phyloP scores from a whole-genome alignment of 2,888 invertebrate species.

The Boloria euphrosyne region DNA sequence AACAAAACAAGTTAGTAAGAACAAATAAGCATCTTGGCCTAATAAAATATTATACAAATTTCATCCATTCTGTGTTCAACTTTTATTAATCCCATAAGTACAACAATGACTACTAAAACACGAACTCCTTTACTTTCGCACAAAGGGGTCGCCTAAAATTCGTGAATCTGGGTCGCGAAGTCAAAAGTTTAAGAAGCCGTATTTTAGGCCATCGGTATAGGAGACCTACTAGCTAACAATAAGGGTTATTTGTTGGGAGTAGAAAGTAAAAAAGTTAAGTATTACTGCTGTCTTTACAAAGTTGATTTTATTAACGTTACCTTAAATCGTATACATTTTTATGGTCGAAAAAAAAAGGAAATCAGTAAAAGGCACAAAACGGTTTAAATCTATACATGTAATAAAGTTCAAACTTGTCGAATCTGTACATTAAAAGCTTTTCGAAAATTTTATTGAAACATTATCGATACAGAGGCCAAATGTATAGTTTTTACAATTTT shows the following conservation, averaged over 20 bases:
- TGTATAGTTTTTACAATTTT: no score
- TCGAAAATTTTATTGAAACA: no score
- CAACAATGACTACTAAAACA: constrained; percentile 15
- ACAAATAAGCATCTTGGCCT: neutral
- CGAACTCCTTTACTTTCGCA: neutral
- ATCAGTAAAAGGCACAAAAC: no score
- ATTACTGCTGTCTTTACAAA: no score
- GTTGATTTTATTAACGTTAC: no score
- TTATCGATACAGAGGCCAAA: no score
- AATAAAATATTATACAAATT: constrained; percentile 8
- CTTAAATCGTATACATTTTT: no score
- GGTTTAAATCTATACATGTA: no score
- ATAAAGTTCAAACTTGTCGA: no score
- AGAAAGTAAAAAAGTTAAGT: neutral
- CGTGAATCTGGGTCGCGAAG: constrained; percentile 1
- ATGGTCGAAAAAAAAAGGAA: no score
- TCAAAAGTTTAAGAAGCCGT: constrained; percentile 10
- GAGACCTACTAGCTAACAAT: constrained; percentile 14
- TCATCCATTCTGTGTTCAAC: neutral
- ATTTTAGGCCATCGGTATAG: constrained; percentile 5
- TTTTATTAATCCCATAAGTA: constrained; percentile 18
- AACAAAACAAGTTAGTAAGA: constrained; percentile 15
- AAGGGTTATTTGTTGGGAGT: neutral
- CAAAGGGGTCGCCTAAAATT: constrained; percentile 8
- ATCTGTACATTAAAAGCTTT: no score